These are phyloP conservation scores for Pristionchus fissidentatus DNA, from an alignment of 2,888 invertebrate species.

Conservation along the genomic window DNA sequence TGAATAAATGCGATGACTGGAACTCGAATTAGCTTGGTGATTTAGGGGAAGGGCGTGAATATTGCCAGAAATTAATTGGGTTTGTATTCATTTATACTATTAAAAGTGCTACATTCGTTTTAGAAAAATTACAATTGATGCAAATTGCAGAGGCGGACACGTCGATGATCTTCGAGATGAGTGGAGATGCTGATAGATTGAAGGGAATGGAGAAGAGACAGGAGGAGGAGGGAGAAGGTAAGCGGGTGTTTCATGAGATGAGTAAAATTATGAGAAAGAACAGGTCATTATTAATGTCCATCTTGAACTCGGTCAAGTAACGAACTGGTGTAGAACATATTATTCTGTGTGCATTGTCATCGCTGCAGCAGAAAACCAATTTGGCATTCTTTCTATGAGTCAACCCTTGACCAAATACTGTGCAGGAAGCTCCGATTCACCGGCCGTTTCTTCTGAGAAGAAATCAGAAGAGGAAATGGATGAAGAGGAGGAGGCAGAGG, in stretches of 20 bases:
- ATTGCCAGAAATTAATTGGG: too few relatives aligned
- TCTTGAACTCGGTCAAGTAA: too few relatives aligned
- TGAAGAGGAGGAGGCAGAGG: background rate
- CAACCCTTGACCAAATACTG: too few relatives aligned
- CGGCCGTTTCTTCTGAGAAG: too few relatives aligned
- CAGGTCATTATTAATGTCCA: too few relatives aligned
- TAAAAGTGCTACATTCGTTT: background rate
- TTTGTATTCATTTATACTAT: background rate
- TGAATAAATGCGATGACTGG: background rate
- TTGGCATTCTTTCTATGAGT: too few relatives aligned
- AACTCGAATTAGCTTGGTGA: background rate
- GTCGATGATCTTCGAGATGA: slow-evolving; percentile 24
- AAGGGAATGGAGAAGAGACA: background rate
- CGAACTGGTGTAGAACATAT: too few relatives aligned
- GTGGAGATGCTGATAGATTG: background rate
- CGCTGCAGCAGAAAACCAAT: too few relatives aligned
- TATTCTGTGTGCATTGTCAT: too few relatives aligned
- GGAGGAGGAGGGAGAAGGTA: slow-evolving; percentile 29
- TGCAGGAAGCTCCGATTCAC: background rate
- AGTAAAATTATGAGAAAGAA: background rate
- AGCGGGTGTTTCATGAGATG: background rate
- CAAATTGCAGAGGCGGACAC: background rate
- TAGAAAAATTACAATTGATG: background rate
- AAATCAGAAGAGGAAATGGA: background rate
- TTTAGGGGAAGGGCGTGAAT: background rate